Percentiles rank a stretch among this genome's conserved stretches.
These are phyloP conservation scores for Belgica antarctica DNA, from an alignment of 2,888 invertebrate species.

Conservation along the genomic window DNA sequence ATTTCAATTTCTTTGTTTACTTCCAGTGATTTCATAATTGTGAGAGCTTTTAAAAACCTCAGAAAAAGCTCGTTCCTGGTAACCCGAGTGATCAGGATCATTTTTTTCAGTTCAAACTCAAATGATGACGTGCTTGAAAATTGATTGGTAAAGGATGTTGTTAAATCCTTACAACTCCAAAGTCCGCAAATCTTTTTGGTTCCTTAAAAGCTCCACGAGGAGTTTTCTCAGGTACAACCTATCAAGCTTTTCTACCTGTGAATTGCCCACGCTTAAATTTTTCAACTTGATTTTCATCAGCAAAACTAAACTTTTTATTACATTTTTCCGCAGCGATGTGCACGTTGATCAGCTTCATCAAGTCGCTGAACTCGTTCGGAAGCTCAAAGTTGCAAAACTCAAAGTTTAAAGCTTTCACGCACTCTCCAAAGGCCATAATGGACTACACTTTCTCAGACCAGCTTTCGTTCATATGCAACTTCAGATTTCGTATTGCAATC, in stretches of 20 bases:
- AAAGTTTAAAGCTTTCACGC: neutral
- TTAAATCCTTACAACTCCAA: constrained; percentile 25
- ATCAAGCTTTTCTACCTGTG: constrained; percentile 27
- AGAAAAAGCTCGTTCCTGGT: constrained; percentile 10
- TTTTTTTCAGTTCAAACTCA: neutral
- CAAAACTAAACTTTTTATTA: constrained; percentile 25
- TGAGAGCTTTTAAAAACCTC: neutral
- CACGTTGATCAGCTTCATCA: constrained; percentile 26
- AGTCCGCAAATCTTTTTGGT: constrained; percentile 8
- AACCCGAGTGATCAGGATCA: constrained; percentile 22
- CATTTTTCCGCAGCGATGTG: constrained; percentile 28
- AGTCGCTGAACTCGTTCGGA: constrained; percentile 15
- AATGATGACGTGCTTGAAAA: constrained; percentile 12
- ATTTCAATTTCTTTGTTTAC: constrained; percentile 34
- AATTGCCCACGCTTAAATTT: constrained; percentile 23
- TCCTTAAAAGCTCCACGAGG: constrained; percentile 16
- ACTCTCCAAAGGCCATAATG: constrained; percentile 1
- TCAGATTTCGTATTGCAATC: constrained; percentile 33
- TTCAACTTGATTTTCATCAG: neutral
- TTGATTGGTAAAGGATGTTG: constrained; percentile 23
- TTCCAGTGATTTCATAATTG: neutral
- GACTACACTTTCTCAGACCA: constrained; percentile 18
- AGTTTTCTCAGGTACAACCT: constrained; percentile 7
- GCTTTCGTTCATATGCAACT: neutral
- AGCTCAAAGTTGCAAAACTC: constrained; percentile 26